phyloP scores from a whole-genome alignment of 2,797 vertebrate species.

The Phoebastria nigripes region DNA sequence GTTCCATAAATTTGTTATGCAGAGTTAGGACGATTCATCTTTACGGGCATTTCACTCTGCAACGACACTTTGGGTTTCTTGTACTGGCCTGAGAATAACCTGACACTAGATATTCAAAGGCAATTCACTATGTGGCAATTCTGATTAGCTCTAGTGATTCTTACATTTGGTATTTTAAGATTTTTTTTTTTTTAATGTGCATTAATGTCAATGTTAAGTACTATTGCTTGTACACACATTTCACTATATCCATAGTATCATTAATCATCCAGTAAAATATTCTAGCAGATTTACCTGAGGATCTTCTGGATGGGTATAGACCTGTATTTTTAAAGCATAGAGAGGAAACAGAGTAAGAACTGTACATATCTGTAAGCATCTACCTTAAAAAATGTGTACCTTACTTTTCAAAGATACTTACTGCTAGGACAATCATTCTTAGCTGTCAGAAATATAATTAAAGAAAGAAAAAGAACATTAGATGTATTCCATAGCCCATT shows the following conservation, averaged over 20 bases:
- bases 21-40: neutral
- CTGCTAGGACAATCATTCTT: slow-evolving; percentile 85
- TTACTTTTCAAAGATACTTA: slow-evolving; percentile 79
- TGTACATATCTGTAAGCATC: rapidly evolving
- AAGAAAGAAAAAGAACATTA: slow-evolving; percentile 24
- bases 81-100: neutral
- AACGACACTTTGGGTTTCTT: neutral
- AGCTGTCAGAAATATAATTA: slow-evolving; percentile 78
- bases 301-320: slow-evolving; percentile 87
- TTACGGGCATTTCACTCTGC: neutral
- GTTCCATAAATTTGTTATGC: rapidly evolving
- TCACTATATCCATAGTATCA: neutral
- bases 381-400: neutral
- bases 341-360: neutral
- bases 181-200: neutral
- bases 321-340: slow-evolving; percentile 72
- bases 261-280: neutral
- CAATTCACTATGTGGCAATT: neutral
- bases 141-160: neutral
- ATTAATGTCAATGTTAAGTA: neutral
- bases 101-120: neutral
- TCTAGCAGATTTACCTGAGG: slow-evolving; percentile 79
- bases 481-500: neutral
- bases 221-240: neutral
- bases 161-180: neutral